phyloP scores from a whole-genome alignment of 1,140 invertebrate genomes.

The Geopemphigus sp. region DNA sequence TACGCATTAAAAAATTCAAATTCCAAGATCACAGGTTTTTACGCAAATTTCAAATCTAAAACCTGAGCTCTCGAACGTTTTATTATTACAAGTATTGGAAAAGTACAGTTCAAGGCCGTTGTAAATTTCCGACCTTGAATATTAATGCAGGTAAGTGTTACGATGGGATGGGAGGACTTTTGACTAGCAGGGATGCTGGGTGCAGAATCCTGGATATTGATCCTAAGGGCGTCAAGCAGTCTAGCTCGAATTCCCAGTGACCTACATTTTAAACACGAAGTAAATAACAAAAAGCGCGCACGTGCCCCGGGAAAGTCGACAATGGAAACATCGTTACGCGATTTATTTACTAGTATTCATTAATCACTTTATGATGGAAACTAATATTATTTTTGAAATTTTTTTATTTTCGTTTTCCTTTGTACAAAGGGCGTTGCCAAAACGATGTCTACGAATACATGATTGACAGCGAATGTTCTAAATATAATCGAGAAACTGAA shows the following conservation, averaged over 20 bases:
- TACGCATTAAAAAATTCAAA: too few species aligned
- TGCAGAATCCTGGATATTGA: constrained; percentile 43
- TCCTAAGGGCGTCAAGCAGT: constrained; percentile 29
- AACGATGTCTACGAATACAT: constrained; percentile 14
- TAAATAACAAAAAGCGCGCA: neutral
- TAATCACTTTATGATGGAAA: constrained; percentile 16
- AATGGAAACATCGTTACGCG: neutral
- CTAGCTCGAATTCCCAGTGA: constrained; percentile 39
- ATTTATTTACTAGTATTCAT: constrained; percentile 28
- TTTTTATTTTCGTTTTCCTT: constrained; percentile 17
- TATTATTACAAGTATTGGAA: neutral
- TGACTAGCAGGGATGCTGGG: constrained; percentile 7
- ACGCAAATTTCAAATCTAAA: too few species aligned
- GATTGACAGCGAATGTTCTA: constrained; percentile 30
- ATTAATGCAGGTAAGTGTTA: neutral
- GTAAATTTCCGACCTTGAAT: neutral
- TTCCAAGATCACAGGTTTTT: too few species aligned
- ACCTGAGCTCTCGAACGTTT: too few species aligned
- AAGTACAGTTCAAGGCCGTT: neutral
- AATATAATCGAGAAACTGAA: constrained; percentile 30
- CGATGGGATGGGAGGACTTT: neutral
- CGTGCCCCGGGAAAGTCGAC: neutral
- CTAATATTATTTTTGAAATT: constrained; percentile 20
- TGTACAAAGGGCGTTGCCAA: constrained; percentile 39
- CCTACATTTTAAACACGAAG: constrained; percentile 16